Base-by-base conservation (phyloP, 2,797 vertebrate species). In the Lithobates pipiens region DNA sequence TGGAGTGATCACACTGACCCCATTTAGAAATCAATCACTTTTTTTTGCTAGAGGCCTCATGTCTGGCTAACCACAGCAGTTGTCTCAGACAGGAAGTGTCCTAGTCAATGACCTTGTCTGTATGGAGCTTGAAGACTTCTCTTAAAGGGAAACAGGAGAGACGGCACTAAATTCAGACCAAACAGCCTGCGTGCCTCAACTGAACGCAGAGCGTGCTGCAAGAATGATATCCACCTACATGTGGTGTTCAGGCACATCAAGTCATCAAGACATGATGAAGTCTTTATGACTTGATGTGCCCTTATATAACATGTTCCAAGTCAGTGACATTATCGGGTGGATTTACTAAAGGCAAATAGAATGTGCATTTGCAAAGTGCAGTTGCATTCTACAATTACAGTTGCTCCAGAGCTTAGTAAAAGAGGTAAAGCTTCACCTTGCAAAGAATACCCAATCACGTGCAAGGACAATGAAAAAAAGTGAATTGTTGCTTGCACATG, bases 11-110 rank as follows among this genome's bases (percentile, higher is more conserved):
- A 75, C 73, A 87, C 88, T 89, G 89, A 90, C 88, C 74, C 74
- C 76, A 13, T 86, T 82, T 34, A 11, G 1, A 91, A 92, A 92
- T 90, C 89, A 88, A 90, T 92, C 81, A 79, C 82, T 84, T 88
- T 54, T 88, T 88, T 92, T 93, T 92, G 90, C 91, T 89, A 89
- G 82, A 89, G 89, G 88, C 88, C 89, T 89, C 46, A 84, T 83
- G 72, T 92, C 93, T 92, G 87, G 86, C 84, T 91, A 90, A 91
- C 88, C 88, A 85, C 50, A 13, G 84, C 86, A 72, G 74, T 89
- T 88, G 75, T 82, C 78, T 84, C 89, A 93, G 93, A 93, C 92
- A 93, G 92, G 94, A 95, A 94, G 89, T 93, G 93, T 84, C 90
- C 89, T 91, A 86, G 90, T 92, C 92, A 90, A 85, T 92, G 92